phyloP scores from a whole-genome alignment of 2,113 vertebrate species.

The Lophotis ruficrista region DNA sequence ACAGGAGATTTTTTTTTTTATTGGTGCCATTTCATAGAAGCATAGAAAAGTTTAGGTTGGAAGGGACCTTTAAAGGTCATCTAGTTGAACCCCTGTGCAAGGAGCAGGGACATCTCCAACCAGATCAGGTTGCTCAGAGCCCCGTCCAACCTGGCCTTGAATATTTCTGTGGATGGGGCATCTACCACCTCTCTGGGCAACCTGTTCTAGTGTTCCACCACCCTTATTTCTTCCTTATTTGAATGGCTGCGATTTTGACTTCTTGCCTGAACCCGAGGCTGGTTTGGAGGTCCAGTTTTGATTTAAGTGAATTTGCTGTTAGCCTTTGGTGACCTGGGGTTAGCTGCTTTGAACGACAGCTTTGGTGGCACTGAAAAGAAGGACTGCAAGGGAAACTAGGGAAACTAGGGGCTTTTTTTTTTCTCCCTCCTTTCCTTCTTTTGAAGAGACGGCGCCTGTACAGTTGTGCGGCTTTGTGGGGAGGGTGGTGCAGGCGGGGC shows the following conservation, averaged over 20 bases:
- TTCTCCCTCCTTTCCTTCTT: accelerated
- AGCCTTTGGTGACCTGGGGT: neutral
- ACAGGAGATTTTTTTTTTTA: neutral
- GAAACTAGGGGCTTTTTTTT: no score
- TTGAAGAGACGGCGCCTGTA: no score
- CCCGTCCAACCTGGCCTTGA: accelerated
- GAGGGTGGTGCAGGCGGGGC: neutral
- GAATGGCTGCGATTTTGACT: neutral
- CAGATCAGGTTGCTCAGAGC: neutral
- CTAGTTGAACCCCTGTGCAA: accelerated
- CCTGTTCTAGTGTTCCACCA: neutral
- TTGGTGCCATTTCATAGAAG: neutral
- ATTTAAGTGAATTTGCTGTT: neutral
- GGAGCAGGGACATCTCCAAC: neutral
- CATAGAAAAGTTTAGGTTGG: neutral
- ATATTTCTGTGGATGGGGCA: neutral
- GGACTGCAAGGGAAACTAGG: no score
- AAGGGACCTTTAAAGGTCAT: neutral
- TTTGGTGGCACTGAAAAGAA: neutral
- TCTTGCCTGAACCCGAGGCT: neutral
- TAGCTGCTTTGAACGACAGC: neutral
- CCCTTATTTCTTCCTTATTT: neutral
- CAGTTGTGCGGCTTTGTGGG: accelerated
- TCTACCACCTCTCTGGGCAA: neutral
- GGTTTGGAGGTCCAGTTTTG: neutral